Conservation (phyloP, 1,140 invertebrate genomes). For the Sitobion miscanthi region DNA sequence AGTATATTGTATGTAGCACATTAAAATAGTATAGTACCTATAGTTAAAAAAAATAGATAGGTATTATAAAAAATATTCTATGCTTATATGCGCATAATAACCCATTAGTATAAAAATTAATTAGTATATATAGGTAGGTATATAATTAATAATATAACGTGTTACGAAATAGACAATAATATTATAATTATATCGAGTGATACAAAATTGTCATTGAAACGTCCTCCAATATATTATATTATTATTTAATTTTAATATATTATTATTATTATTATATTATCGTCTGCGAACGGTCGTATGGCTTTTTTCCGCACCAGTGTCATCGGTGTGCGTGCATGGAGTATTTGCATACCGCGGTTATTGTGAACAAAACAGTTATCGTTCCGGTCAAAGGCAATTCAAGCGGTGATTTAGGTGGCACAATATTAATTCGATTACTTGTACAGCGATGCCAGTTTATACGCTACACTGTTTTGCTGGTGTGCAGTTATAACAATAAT, state of each 20-base stretch:
- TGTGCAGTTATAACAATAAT: not conserved
- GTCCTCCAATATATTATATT: not conserved
- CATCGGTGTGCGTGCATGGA: not conserved
- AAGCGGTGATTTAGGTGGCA: not conserved
- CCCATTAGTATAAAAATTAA: too few relatives aligned
- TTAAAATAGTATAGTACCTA: too few relatives aligned
- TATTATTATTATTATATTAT: not conserved
- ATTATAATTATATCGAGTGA: not conserved
- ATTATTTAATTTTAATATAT: not conserved
- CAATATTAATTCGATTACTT: not conserved
- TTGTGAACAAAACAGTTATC: slow-evolving; percentile 6
- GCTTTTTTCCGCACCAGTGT: not conserved
- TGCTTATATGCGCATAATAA: too few relatives aligned
- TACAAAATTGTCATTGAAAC: not conserved
- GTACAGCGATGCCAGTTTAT: not conserved
- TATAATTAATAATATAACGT: too few relatives aligned
- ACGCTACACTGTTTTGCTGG: not conserved
- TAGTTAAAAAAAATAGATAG: too few relatives aligned
- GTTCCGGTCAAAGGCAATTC: not conserved
- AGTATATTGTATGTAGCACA: too few relatives aligned
- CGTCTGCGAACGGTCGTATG: not conserved
- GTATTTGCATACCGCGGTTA: not conserved
- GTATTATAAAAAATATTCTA: too few relatives aligned
- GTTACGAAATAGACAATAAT: too few relatives aligned
- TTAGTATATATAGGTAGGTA: too few relatives aligned